Percentiles rank a stretch among this genome's conserved stretches.
These are phyloP conservation scores for Teleiodes luculella DNA, from an alignment of 2,888 invertebrate genomes.

Conservation along the genomic window DNA sequence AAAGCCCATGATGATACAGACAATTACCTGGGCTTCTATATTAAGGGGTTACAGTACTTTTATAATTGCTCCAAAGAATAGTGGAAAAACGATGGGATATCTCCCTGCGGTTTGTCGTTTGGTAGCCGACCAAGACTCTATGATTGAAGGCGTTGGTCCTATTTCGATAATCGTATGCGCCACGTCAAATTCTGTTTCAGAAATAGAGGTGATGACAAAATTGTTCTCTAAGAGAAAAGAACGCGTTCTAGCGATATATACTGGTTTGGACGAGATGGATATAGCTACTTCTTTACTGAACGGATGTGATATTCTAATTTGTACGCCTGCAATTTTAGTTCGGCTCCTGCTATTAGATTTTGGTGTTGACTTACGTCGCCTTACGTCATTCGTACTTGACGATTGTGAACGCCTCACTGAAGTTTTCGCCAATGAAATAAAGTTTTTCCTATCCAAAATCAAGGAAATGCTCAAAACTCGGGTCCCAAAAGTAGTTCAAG, in stretches of 20 bases:
- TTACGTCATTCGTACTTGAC: constrained; percentile 84
- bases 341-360: constrained; percentile 62
- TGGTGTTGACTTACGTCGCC: constrained; percentile 77
- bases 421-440: constrained; percentile 70
- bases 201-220: constrained; percentile 58
- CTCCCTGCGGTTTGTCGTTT: constrained; percentile 82
- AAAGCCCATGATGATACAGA: constrained; percentile 79
- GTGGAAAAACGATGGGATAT: constrained; percentile 86
- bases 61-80: constrained; percentile 77
- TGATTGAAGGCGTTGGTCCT: constrained; percentile 75
- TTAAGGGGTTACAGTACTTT: constrained; percentile 81
- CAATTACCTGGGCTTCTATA: constrained; percentile 84
- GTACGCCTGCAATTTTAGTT: constrained; percentile 80
- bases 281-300: constrained; percentile 73
- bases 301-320: constrained; percentile 84
- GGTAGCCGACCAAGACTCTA: constrained; percentile 61
- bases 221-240: constrained; percentile 55
- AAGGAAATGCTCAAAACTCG: constrained; percentile 64
- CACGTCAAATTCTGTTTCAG: constrained; percentile 75
- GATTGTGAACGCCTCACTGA: constrained; percentile 82
- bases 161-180: constrained; percentile 82
- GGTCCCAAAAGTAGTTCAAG: constrained; percentile 55
- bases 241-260: constrained; percentile 57
- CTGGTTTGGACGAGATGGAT: constrained; percentile 57
- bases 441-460: constrained; percentile 58